Evolutionary conservation across 2,797 vertebrate genomes (phyloP), one percentile per base, ranked within the genome.

Genomic region (Danio tinwini): DNA sequence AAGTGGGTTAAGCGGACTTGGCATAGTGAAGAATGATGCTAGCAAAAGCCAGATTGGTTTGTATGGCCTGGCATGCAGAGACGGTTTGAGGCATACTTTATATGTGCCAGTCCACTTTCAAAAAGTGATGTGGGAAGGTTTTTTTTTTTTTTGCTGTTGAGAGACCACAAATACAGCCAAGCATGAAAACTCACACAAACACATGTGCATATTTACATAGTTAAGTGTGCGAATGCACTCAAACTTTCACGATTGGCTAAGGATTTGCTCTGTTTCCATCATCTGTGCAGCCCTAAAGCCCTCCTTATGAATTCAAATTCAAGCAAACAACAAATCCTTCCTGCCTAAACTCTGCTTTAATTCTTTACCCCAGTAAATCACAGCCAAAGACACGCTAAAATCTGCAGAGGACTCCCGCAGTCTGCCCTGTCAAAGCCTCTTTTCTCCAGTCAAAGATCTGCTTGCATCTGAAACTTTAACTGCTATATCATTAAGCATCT

Each of bases 181-280:
- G 73, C 65, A 44, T 63, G 65, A 82, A 80, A 79, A 83, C 52
- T 63, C 75, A 83, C n/a, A 47, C 69, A 81, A 52, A 72, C 76
- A 79, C 29, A 67, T 49, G 44, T 6, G 7, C 10, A 49, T 69
- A 52, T 52, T 73, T 47, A 69, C 29, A 52, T 1, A 64, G 47
- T 72, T 29, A 55, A 75, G 83, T 71, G 53, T 71, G 45, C 17
- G 10, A 81, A 69, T 70, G 68, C 82, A 84, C 85, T 86, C 83
- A 86, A 83, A 81, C 86, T 82, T 74, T 80, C 7, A 50, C 5
- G 45, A 19, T 52, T 70, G 70, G 73, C 77, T 82, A 85, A 80
- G 12, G 42, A 68, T 74, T 80, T 29, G 61, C 68, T 67, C 65
- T 63, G 63, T 74, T 81, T 58, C 59, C 42, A 78, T 65, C 78